Evolutionary conservation across 2,113 vertebrate genomes (phyloP), one percentile per base, ranked within the genome.

Genomic region (Hiodon tergisus): DNA sequence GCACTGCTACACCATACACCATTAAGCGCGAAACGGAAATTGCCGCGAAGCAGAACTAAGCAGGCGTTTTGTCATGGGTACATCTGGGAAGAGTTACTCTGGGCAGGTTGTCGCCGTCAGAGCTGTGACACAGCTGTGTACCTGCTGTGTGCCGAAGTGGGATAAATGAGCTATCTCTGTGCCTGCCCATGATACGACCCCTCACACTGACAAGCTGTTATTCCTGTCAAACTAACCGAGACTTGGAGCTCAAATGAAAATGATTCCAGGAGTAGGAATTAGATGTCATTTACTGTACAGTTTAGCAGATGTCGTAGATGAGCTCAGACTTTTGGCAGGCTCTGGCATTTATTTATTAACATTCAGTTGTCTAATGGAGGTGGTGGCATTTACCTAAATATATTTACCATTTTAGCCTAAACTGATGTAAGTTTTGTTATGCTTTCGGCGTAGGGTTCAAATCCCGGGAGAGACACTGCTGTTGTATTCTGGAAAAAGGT

Each of bases 151-250:
- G 84, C 80, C 80, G 69, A 61, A 69, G 46, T 74, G 79, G 87
- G 83, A 91, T 88, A 87, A 87, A 91, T 87, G 77, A 87, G 76
- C 78, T 81, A 75, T 83, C 82, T 83, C 80, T 81, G 74, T 75
- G 82, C 76, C 81, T 88, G 80, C 83, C 84, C 78, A 84, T 88
- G 83, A 78, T 83, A 82, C 80, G 86, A 86, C 71, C 78, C 84
- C 48, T 76, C 86, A 79, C 85, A 79, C 74, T 82, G 76, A 62
- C 75, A 80, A 54, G 82, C 74, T 2, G 1, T 76, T 57, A 77
- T 71, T 71, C 54, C 71, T 76, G 51, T 78, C 76, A 80, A 72
- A 57, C 74, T 84, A 81, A 83, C 69, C 72, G 79, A 83, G 68
- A 11, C 77, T 78, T 4, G 50, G 73, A 81, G 67, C 63, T 80